Evolutionary conservation across 1,140 invertebrate species (phyloP), one percentile per base, ranked within the genome.

Genomic region (Camponotus pennsylvanicus): DNA sequence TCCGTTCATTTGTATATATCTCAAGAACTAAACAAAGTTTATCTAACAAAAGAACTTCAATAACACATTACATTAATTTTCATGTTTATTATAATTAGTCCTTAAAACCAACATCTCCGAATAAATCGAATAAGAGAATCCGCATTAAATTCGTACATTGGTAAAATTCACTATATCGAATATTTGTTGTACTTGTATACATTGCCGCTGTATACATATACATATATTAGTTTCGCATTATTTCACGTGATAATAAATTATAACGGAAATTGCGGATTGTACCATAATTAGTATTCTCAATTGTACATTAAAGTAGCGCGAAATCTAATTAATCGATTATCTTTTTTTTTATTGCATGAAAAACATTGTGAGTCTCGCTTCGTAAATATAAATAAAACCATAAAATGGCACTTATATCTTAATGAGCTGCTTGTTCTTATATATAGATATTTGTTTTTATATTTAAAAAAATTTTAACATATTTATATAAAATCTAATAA

Each of bases 251-350:
- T 27, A 37, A 82, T 32, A 82, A 82, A 73, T 27, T 45, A 27
- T 32, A 32, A 59, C 18, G 40, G 27, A 71, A 73, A 71, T 71
- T 82, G 71, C 40, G 79, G 6, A 27, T 37, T 45, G 27, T 40
- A 18, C 18, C n/a, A 34, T 57, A 82, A 82, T 82, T 82, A 82
- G 40, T 71, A 71, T 61, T 52, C 67, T 40, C 67, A 40, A 49
- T 40, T 40, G 52, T 73, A 27, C 40, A 45, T 73, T 71, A 82
- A 82, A 82, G 40, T n/a, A 18, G 55, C 21, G 67, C 37, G 37
- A 71, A 71, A 18, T 69, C 45, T 69, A 80, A 80, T 80, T 69
- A 69, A 66, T 61, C 52, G 67, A 57, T 82, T 71, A 73, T 70
- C 37, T 71, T n/a, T 40, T 27, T 27, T 27, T 82, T 42, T 49